Conservation (phyloP, 2,888 invertebrate genomes). For the Parnassius orleans region DNA sequence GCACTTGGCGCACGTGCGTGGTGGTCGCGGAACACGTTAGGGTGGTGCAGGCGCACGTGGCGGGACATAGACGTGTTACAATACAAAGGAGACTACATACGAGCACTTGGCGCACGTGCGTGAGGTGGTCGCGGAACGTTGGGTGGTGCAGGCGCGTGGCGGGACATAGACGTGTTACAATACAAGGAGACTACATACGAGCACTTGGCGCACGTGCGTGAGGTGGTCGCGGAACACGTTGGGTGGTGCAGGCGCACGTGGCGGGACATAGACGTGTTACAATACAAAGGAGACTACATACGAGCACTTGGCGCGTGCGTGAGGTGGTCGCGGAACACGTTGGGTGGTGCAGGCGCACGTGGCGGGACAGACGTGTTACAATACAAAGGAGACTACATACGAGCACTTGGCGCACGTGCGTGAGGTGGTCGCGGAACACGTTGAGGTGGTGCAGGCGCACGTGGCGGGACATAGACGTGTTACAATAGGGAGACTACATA, state of each 20-base stretch:
- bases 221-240: constrained; percentile 79
- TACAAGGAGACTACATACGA: constrained; percentile 13
- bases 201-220: constrained; percentile 55
- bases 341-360: no score
- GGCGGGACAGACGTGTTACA: no score
- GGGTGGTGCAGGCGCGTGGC: no score
- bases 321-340: no score
- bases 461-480: constrained; percentile 81
- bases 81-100: no score
- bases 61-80: constrained; percentile 45
- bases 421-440: no score
- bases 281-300: neutral
- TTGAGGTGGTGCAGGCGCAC: constrained; percentile 38
- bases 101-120: no score
- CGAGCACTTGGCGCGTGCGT: no score
- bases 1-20: constrained; percentile 56
- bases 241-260: constrained; percentile 88
- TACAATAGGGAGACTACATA: constrained; percentile 67
- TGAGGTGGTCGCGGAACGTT: no score
- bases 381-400: no score
- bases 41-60: constrained; percentile 87
- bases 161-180: no score
- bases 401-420: no score
- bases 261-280: constrained; percentile 54
- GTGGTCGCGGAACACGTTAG: constrained; percentile 79